phyloP scores from a whole-genome alignment of 2,888 invertebrate genomes.

The Drosophila picticornis region DNA sequence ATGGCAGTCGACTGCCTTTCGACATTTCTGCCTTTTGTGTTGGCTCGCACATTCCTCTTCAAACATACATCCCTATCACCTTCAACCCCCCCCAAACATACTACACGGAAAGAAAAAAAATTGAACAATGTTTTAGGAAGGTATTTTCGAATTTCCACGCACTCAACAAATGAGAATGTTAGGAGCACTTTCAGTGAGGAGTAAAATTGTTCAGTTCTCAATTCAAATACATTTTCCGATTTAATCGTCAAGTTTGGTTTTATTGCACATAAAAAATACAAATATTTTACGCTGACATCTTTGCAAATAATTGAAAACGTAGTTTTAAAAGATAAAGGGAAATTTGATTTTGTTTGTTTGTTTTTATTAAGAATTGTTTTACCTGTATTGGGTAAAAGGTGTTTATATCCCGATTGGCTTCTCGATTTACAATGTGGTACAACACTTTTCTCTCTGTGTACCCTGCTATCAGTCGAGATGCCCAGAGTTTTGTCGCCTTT shows the following conservation, averaged over 20 bases:
- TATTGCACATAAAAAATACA: not conserved
- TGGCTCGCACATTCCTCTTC: constrained; percentile 17
- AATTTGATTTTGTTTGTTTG: not conserved
- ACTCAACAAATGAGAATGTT: not conserved
- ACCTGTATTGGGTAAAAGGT: not conserved
- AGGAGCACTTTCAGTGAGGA: not conserved
- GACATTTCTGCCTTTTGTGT: constrained; percentile 33
- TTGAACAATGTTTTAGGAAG: not conserved
- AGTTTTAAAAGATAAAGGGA: not conserved
- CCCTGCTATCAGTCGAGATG: not conserved
- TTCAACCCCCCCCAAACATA: not conserved
- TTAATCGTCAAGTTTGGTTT: not conserved
- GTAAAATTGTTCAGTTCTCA: not conserved
- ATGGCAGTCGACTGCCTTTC: constrained; percentile 39
- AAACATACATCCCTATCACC: constrained; percentile 2
- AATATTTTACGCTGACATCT: not conserved
- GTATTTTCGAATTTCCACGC: not conserved
- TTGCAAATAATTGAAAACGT: not conserved
- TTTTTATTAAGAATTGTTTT: not conserved
- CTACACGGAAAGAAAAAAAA: not conserved
- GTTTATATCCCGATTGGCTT: not conserved
- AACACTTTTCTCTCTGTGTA: constrained; percentile 1
- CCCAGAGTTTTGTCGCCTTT: not conserved
- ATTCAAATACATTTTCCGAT: not conserved
- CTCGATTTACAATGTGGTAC: not conserved